Conservation (phyloP, 1,140 invertebrate species). For the Telenomus remus region DNA sequence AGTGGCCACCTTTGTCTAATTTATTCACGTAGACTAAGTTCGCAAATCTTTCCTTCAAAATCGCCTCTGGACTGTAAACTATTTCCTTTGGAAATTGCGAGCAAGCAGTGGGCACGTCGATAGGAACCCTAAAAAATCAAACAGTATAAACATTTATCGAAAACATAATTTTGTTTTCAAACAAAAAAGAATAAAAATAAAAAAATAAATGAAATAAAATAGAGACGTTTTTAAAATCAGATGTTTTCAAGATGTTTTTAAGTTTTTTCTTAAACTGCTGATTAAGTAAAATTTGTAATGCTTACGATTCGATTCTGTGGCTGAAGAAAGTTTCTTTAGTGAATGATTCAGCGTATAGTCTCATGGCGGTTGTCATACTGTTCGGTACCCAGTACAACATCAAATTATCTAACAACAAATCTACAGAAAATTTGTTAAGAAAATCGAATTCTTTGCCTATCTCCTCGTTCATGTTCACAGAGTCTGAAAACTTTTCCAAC, state of each 20-base stretch:
- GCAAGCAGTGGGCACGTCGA: conserved; percentile 74
- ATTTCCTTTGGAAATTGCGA: conserved; percentile 76
- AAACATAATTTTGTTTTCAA: background rate
- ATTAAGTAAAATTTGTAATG: conserved; percentile 15
- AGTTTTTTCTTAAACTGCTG: background rate
- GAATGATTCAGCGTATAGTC: conserved; percentile 80
- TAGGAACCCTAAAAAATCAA: conserved; percentile 57
- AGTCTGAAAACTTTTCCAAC: conserved; percentile 84
- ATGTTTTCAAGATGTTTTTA: background rate
- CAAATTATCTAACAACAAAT: conserved; percentile 83
- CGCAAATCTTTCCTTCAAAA: conserved; percentile 70
- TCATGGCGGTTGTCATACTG: conserved; percentile 80
- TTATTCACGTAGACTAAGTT: conserved; percentile 73
- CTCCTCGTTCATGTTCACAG: conserved; percentile 75
- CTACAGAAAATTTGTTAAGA: conserved; percentile 76
- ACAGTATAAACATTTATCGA: conserved; percentile 7
- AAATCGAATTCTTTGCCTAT: conserved; percentile 78
- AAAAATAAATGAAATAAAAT: too few relatives aligned
- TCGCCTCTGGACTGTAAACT: conserved; percentile 65
- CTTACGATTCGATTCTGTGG: conserved; percentile 70
- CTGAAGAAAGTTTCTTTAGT: conserved; percentile 57
- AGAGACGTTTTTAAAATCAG: background rate
- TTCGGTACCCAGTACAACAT: conserved; percentile 87
- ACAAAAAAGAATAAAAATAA: too few relatives aligned
- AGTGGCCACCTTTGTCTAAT: conserved; percentile 79